Evolutionary conservation across 2,113 vertebrate genomes (phyloP).

Genomic region (pig (Sus scrofa)): T2T-Sscrofa CM000824.6:190142501-190143000

Average conservation of each 20-base stretch:
- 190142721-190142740: not conserved
- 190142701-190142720: not conserved
- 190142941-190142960: not conserved
- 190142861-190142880: not conserved
- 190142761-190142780: not conserved
- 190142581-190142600: not conserved
- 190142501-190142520: not conserved
- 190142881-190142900: not conserved
- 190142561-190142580: not conserved
- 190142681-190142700: not conserved
- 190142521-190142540: not conserved
- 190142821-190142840: not conserved
- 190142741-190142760: not conserved
- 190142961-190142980: not conserved
- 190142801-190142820: not conserved
- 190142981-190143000: not conserved
- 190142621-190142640: not conserved
- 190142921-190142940: not conserved
- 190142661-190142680: not conserved
- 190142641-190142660: not conserved
- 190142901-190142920: not conserved
- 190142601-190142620: not conserved
- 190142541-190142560: not conserved
- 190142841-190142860: not conserved
- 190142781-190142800: not conserved